A percentile compares a stretch with the other conserved stretches of the same genome.
phyloP scores from a whole-genome alignment of 1,140 invertebrate species.

The Drosophila sulfurigaster region DNA sequence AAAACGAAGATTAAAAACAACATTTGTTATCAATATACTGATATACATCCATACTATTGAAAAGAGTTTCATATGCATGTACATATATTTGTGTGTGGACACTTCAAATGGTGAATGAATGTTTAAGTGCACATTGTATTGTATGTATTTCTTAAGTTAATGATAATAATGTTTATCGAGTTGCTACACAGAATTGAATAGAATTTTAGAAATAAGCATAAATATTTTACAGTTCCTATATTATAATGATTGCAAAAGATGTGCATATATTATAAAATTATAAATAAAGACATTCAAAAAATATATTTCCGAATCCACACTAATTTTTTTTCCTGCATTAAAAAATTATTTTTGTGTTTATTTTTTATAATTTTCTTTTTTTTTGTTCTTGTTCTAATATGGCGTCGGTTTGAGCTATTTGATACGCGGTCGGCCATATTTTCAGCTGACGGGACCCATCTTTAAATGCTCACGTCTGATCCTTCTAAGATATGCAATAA shows the following conservation, averaged over 20 bases:
- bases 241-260: slow-evolving; percentile 73
- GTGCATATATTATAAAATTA: slow-evolving; percentile 80
- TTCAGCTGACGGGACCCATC: too few relatives aligned
- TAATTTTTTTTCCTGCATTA: neutral
- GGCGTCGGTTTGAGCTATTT: too few relatives aligned
- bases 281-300: slow-evolving; percentile 33
- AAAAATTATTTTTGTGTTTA: too few relatives aligned
- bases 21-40: neutral
- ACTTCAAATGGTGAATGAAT: slow-evolving; percentile 22
- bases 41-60: neutral
- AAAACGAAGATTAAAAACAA: neutral
- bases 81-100: neutral
- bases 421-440: too few relatives aligned
- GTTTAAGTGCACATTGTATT: slow-evolving; percentile 6
- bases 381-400: too few relatives aligned
- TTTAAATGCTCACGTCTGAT: too few relatives aligned
- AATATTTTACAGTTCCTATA: slow-evolving; percentile 79
- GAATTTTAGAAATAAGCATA: slow-evolving; percentile 57
- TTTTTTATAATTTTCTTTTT: too few relatives aligned
- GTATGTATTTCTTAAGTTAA: slow-evolving; percentile 26
- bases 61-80: neutral
- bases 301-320: neutral
- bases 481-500: too few relatives aligned
- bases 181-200: slow-evolving; percentile 63
- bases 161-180: slow-evolving; percentile 53